Conservation (phyloP, 2,888 invertebrate species). For the Dynastes grantii region DNA sequence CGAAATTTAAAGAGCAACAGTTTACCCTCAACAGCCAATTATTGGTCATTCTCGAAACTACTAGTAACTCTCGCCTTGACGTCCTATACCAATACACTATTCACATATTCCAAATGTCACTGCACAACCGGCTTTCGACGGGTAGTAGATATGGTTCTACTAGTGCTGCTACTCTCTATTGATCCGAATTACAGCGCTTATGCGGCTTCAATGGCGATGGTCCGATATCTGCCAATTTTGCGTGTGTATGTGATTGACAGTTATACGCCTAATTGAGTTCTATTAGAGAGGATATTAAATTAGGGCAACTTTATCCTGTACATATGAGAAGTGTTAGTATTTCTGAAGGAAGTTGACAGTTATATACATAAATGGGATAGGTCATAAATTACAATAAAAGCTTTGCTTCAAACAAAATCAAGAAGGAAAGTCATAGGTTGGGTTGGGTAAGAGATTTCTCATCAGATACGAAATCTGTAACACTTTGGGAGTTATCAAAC, state of each 20-base stretch:
- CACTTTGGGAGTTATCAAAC: no score
- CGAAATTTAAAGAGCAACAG: conserved; percentile 24
- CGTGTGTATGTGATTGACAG: conserved; percentile 54
- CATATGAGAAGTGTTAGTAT: background rate
- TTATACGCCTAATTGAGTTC: conserved; percentile 56
- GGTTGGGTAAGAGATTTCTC: no score
- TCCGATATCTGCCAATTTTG: conserved; percentile 6
- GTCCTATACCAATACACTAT: background rate
- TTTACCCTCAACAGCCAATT: conserved; percentile 35
- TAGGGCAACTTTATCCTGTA: conserved; percentile 45
- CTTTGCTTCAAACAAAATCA: no score
- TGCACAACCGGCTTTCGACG: background rate
- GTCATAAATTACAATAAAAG: no score
- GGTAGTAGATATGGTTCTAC: background rate
- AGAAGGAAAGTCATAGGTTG: no score
- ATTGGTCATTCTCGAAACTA: conserved; percentile 12
- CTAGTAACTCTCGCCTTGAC: no score
- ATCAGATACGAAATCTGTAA: no score
- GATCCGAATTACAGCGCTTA: background rate
- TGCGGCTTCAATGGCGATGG: background rate
- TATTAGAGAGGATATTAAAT: conserved; percentile 55
- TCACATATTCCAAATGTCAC: conserved; percentile 3
- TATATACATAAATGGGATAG: background rate
- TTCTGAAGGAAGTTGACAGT: background rate
- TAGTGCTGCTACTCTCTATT: background rate